Evolutionary conservation across 1,140 invertebrate genomes (phyloP), one percentile per base, ranked within the genome.

Genomic region (Rhopalosiphum padi): DNA sequence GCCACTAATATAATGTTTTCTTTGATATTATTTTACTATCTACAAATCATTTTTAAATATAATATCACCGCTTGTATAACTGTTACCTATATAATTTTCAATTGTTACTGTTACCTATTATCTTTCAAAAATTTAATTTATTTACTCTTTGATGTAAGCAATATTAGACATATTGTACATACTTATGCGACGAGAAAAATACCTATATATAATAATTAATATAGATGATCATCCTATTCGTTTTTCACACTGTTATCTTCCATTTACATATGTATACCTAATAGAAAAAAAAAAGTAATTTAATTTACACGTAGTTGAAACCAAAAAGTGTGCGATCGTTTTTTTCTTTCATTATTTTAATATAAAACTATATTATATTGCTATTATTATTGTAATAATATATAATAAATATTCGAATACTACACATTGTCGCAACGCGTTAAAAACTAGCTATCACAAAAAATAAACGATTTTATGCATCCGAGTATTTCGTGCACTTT

Each of bases 71-170:
- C 89, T 68, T 90, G 53, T 90, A 43, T 90, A 90, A 51, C 48
- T 87, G 25, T 51, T 53, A 41, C 22, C 60, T 77, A 77, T 87
- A 53, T 89, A 48, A 25, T 53, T 89, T 23, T 89, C 6, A 35
- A 53, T 87, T 9, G 41, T 85, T 85, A 51, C 41, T 41, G 6
- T 51, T 35, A 51, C n/a, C 5, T 55, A 25, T 77, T 60, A 41
- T 90, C 23, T 68, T 43, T 30, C 11, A 30, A 68, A 30, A 35
- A 43, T 68, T 90, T 43, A 35, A 90, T 43, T 30, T 23, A 89
- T 41, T 90, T 60, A 68, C 53, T 68, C 23, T 90, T 90, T 41
- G 1, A 90, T 90, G 89, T 90, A 90, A 90, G 89, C 55, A 90
- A 90, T 90, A 90, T 46, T 90, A 90, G 41, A 90, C 37, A 15